Evolutionary conservation across 2,113 vertebrate species (phyloP), one percentile per base, ranked within the genome.

Genomic region (Cygnus buccinator): DNA sequence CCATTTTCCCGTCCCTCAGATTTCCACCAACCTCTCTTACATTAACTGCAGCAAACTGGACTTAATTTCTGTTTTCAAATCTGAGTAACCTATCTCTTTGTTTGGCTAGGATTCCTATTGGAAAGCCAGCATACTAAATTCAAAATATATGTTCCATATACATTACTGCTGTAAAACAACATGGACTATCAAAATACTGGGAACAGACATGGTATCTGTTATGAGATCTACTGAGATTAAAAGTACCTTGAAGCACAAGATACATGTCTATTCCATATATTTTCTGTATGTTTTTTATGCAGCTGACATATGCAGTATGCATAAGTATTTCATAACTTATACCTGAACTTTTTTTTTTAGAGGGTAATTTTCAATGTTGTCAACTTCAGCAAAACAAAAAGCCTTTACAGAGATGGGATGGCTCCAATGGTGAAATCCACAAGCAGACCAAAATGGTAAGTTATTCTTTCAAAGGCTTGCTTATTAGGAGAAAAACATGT

Each of bases 381-480:
- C 93, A 99, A 99, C 98, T 99, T 99, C 98, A 99, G 99, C 93
- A 99, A 99, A 98, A 99, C 99, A 84, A 99, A 99, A 98, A 99
- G 99, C 96, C 98, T 99, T 82, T 99, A 99, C 57, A 98, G 99
- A 98, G 99, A 99, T 95, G 99, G 99, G 50, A 99, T 99, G 99
- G 98, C 99, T 80, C 99, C 99, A 22, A 98, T 99, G 95, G 99
- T 99, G 94, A 99, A 99, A 98, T 99, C 99, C 44, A 99, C 99
- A 81, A 99, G 99, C 97, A 97, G 99, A 87, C 98, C 99, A 28
- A 99, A 99, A 98, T 99, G 99, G 99, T 99, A 94, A 98, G 98
- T 96, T 77, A 81, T 22, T 7, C 15, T 70, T 52, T 48, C 20
- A 48, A 48, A 57, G 11, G 16, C 18, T 79, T 83, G 6, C 29